A percentile compares a stretch with the other conserved stretches of the same genome.
These are phyloP conservation scores for Nycticebus coucang DNA, from an alignment of 2,113 vertebrate genomes.

Conservation along the genomic window DNA sequence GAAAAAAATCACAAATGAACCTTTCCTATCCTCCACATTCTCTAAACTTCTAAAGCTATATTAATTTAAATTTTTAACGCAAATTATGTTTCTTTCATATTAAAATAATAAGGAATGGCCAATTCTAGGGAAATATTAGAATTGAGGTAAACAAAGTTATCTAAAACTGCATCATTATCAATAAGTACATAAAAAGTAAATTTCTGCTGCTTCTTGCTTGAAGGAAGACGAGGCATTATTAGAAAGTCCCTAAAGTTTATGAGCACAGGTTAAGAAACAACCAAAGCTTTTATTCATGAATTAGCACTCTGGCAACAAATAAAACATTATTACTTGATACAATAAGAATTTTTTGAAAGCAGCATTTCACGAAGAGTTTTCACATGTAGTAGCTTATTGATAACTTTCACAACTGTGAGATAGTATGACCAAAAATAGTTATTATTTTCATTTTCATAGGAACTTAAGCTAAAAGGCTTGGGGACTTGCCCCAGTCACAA, in stretches of 20 bases:
- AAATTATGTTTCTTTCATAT: background rate
- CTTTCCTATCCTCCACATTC: background rate
- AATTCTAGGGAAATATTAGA: slow-evolving; percentile 8
- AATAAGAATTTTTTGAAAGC: background rate
- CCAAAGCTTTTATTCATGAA: background rate
- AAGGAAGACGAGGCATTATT: background rate
- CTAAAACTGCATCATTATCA: slow-evolving; percentile 12
- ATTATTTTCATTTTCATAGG: background rate
- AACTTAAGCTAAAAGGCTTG: slow-evolving; percentile 7
- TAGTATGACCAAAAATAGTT: background rate
- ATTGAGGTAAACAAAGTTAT: background rate
- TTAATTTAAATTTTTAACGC: background rate
- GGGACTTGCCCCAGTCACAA: background rate
- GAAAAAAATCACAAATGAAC: background rate
- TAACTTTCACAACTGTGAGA: background rate
- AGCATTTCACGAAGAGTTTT: slow-evolving; percentile 31
- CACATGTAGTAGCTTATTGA: background rate
- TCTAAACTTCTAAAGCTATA: slow-evolving; percentile 30
- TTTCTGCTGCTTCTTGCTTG: background rate
- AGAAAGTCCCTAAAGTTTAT: background rate
- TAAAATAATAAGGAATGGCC: background rate
- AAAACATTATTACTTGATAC: background rate
- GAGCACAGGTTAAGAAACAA: background rate
- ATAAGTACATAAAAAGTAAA: background rate
- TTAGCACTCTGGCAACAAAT: background rate